Conservation (phyloP, 1,140 invertebrate species). For the Hylaeus anthracinus region DNA sequence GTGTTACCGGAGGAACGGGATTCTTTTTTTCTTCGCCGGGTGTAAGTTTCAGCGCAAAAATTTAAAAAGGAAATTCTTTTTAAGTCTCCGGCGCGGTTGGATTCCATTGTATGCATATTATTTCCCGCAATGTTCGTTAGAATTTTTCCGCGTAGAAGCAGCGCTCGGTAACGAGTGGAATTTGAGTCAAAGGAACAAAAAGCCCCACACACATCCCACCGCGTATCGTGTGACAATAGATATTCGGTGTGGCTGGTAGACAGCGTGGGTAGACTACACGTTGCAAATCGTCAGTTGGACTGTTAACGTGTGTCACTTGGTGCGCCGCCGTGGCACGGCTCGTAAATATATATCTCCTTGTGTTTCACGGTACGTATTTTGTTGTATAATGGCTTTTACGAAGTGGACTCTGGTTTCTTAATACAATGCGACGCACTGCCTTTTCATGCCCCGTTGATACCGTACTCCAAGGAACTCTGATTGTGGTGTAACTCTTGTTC, state of each 20-base stretch:
- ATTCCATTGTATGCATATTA: not conserved
- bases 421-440: slow-evolving; percentile 4
- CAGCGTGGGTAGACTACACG: slow-evolving; percentile 41
- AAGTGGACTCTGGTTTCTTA: slow-evolving; percentile 32
- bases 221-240: slow-evolving; percentile 44
- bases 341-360: slow-evolving; percentile 35
- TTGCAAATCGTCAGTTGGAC: slow-evolving; percentile 45
- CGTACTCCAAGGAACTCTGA: not conserved
- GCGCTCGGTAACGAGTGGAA: slow-evolving; percentile 1
- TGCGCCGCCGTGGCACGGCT: slow-evolving; percentile 8
- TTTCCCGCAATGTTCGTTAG: not conserved
- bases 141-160: not conserved
- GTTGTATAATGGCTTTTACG: slow-evolving; percentile 39
- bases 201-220: slow-evolving; percentile 17
- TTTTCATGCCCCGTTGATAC: not conserved
- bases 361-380: slow-evolving; percentile 42
- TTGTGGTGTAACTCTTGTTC: not conserved
- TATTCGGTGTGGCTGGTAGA: slow-evolving; percentile 29
- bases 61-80: not conserved
- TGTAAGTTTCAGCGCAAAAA: not conserved
- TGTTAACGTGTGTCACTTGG: slow-evolving; percentile 44
- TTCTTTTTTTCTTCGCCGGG: not conserved
- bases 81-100: too few relatives aligned
- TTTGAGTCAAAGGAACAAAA: slow-evolving; percentile 14
- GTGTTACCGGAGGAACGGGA: not conserved